Evolutionary conservation across 2,797 vertebrate genomes (phyloP).

Genomic region (Uromys caudimaculatus): DNA sequence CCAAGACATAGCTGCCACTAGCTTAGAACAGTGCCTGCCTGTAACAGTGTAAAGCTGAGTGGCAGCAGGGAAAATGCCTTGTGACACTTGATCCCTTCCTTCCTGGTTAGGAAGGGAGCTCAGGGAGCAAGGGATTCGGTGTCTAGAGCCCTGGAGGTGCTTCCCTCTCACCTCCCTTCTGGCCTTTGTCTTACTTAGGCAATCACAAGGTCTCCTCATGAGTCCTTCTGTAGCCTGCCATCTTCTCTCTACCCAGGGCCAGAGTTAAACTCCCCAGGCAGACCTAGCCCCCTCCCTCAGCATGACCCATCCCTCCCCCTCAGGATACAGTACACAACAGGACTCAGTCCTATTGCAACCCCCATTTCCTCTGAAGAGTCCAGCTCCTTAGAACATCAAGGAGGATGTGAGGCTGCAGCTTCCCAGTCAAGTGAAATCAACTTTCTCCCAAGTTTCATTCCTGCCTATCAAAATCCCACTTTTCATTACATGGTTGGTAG

Average conservation of each 20-base stretch:
- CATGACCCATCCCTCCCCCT: neutral
- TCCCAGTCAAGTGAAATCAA: neutral
- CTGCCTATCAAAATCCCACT: conserved; percentile 31
- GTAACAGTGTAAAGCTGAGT: neutral
- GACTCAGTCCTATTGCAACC: neutral
- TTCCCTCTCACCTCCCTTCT: neutral
- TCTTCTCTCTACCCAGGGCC: neutral
- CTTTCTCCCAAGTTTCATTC: conserved; percentile 36
- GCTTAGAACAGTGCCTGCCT: neutral
- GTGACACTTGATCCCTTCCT: neutral
- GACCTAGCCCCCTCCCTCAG: neutral
- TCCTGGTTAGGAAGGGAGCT: neutral
- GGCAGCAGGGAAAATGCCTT: neutral
- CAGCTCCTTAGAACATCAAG: neutral
- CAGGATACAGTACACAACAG: neutral
- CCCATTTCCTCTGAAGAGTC: neutral
- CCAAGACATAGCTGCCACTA: neutral
- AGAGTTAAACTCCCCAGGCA: neutral
- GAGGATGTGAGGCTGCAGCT: neutral
- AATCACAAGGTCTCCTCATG: neutral
- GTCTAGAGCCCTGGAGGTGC: neutral
- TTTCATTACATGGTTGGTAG: neutral
- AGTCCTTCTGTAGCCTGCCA: neutral
- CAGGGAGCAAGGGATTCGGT: neutral
- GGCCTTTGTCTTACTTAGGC: neutral